Percentiles rank a stretch among this genome's conserved stretches.
Conservation (phyloP, 2,888 invertebrate genomes). For the Ophion ventricosus region DNA sequence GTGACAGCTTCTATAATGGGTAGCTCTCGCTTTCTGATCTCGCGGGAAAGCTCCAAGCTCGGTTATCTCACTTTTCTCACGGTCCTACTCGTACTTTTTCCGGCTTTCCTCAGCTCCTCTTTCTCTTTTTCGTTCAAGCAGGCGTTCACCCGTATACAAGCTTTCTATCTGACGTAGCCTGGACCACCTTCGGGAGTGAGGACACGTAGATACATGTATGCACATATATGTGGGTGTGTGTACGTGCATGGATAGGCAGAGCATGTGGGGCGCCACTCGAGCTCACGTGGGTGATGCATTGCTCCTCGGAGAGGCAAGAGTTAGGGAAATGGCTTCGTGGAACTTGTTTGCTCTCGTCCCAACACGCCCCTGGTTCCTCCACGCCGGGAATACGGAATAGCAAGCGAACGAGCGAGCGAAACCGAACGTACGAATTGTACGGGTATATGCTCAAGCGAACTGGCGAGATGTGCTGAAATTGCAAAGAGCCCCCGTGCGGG, state of each 20-base stretch:
- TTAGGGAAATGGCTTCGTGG: constrained; percentile 82
- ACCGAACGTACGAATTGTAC: constrained; percentile 43
- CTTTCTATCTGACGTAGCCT: constrained; percentile 51
- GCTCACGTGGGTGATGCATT: constrained; percentile 80
- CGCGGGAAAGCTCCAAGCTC: constrained; percentile 12
- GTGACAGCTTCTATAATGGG: constrained; percentile 42
- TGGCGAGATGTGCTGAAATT: constrained; percentile 75
- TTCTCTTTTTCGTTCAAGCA: constrained; percentile 21
- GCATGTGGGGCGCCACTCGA: constrained; percentile 70
- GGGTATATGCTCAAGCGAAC: constrained; percentile 58
- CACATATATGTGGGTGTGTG: background rate
- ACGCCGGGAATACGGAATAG: constrained; percentile 80
- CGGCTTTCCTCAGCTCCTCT: constrained; percentile 15
- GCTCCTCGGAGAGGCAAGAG: constrained; percentile 81
- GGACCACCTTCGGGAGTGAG: constrained; percentile 43
- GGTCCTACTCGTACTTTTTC: background rate
- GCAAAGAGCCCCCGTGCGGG: constrained; percentile 69
- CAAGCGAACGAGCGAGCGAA: constrained; percentile 37
- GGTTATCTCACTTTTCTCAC: constrained; percentile 31
- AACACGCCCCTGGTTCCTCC: constrained; percentile 65
- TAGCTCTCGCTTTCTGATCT: constrained; percentile 37
- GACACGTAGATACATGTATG: constrained; percentile 45
- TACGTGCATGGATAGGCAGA: constrained; percentile 38
- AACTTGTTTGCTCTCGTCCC: constrained; percentile 81
- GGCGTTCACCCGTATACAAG: constrained; percentile 33